A percentile compares a stretch with the other conserved stretches of the same genome.
These are phyloP conservation scores for Glyptemys insculpta DNA, from an alignment of 2,797 vertebrate genomes.

Conservation along the genomic window DNA sequence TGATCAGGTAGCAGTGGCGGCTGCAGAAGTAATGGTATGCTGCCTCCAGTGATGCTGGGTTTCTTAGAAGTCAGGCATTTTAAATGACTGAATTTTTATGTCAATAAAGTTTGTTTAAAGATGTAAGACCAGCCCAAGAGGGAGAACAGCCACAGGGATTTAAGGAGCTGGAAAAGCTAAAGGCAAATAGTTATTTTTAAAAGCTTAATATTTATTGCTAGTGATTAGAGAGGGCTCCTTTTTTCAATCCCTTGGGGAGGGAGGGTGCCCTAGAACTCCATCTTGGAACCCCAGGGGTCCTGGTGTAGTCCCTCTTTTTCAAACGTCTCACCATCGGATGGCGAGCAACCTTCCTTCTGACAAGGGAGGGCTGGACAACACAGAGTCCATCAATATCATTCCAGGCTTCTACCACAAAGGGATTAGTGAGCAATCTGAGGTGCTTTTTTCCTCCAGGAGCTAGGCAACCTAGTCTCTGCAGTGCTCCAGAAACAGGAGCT, in stretches of 20 bases:
- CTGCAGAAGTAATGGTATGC: not conserved
- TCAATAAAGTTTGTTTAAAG: not conserved
- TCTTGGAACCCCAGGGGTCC: not conserved
- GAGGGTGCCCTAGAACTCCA: not conserved
- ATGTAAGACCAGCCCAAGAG: not conserved
- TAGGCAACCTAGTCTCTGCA: not conserved
- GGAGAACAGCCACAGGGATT: not conserved
- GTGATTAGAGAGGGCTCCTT: not conserved
- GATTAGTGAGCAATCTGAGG: not conserved
- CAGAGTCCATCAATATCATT: not conserved
- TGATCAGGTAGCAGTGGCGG: not conserved
- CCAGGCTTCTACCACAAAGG: not conserved
- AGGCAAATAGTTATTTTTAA: not conserved
- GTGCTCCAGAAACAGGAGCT: not conserved
- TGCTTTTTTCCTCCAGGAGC: not conserved
- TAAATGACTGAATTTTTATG: not conserved
- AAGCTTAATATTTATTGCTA: not conserved
- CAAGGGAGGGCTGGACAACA: not conserved
- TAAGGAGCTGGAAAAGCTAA: not conserved
- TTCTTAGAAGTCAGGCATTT: not conserved
- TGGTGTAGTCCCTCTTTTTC: not conserved
- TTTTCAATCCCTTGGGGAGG: not conserved
- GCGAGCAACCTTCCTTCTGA: not conserved
- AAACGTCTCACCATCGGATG: not conserved
- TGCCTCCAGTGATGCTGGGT: not conserved